Evolutionary conservation across 2,797 vertebrate species (phyloP), one percentile per base, ranked within the genome.

Genomic region (Poeciliopsis gracilis): DNA sequence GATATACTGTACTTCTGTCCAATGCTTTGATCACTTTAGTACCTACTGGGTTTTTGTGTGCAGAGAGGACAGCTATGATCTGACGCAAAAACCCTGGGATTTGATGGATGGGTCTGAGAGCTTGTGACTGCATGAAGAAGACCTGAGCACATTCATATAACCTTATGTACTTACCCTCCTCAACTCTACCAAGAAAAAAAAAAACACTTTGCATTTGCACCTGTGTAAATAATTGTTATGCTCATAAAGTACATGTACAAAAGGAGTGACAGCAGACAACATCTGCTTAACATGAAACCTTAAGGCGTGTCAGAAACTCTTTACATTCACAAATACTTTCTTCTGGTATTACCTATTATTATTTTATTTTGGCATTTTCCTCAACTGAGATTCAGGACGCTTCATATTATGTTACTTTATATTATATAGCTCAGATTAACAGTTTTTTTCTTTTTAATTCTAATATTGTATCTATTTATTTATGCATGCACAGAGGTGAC

Each of bases 251-350:
- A 51, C 10, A 81, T 81, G 80, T 85, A 82, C 85, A 78, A 82
- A 89, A 78, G 85, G 83, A 88, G 80, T 33, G 75, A 78, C 55
- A 23, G 57, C 73, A 84, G 82, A 84, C 71, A 84, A 15, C 12
- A 51, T 23, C 72, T 36, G 77, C 57, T 75, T 41, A 69, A 47
- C 75, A 53, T 73, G 18, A 72, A 41, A 75, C 69, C 67, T 77
- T 76, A 67, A 41, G 82, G 67, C 0, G 36, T 49, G 75, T 82
- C 73, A 46, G 57, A 51, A 76, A 70, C 11, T 46, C 74, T 72
- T 72, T 5, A 76, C 36, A 70, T 72, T 46, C 28, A 69, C 41
- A 0, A 23, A 51, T 51, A 51, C 49, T 8, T 51, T 9, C 49
- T 53, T 25, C 70, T 41, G 7, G 33, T 18, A 20, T 25, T 11